phyloP scores from a whole-genome alignment of 64 coral and sea anemone genomes.

The Montipora cactus region DNA sequence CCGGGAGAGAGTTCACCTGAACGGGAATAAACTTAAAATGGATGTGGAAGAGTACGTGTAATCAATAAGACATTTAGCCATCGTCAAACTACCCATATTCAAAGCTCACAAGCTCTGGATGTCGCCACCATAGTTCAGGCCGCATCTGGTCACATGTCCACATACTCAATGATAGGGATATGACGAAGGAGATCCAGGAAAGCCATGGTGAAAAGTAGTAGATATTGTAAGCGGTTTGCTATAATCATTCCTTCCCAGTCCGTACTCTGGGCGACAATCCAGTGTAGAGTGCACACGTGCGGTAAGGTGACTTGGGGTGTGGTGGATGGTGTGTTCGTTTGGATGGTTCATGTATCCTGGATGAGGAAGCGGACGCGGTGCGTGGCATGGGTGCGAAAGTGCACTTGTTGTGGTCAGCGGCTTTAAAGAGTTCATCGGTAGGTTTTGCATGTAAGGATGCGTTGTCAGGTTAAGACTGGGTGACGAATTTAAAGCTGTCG shows the following conservation, averaged over 20 bases:
- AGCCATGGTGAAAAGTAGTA: constrained; percentile 60
- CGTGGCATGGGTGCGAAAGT: constrained; percentile 47
- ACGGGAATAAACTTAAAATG: too few relatives aligned
- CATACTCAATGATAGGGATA: constrained; percentile 56
- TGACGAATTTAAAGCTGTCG: constrained; percentile 22
- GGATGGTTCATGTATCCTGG: constrained; percentile 68
- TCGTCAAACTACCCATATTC: not conserved
- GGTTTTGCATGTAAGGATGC: constrained; percentile 58
- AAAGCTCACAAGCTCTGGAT: not conserved
- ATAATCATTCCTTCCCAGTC: constrained; percentile 58
- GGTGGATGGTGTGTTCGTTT: constrained; percentile 75
- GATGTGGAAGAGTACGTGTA: too few relatives aligned
- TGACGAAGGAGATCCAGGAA: constrained; percentile 32
- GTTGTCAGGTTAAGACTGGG: constrained; percentile 31
- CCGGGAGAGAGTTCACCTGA: too few relatives aligned
- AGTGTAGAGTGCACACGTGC: constrained; percentile 55
- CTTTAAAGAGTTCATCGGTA: constrained; percentile 39
- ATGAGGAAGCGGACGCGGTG: constrained; percentile 52
- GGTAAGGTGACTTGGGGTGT: constrained; percentile 54
- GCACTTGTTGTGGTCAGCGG: constrained; percentile 49
- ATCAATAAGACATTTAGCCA: too few relatives aligned
- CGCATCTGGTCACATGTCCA: not conserved
- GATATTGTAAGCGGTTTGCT: constrained; percentile 76
- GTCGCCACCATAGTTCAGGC: not conserved
- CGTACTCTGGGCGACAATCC: constrained; percentile 35